phyloP scores from a whole-genome alignment of 2,797 vertebrate species.

The Schizopygopsis malacanthus region DNA sequence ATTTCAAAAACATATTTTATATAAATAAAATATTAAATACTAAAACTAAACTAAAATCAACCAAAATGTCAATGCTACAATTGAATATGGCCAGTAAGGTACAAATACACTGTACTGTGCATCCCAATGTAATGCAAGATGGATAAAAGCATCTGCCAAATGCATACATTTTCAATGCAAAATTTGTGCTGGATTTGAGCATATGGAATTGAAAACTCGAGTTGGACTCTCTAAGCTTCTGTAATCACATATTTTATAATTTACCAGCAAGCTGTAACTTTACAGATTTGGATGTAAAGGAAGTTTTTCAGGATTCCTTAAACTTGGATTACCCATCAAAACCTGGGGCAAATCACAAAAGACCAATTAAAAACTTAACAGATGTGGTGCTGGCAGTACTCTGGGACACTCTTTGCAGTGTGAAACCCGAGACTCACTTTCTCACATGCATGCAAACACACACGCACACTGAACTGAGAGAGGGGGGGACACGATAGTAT shows the following conservation, averaged over 20 bases:
- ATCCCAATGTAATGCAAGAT: neutral
- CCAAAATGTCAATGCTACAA: neutral
- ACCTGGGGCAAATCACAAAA: constrained; percentile 12
- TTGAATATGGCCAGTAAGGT: neutral
- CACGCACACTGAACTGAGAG: neutral
- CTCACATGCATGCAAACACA: constrained; percentile 36
- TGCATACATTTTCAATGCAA: neutral
- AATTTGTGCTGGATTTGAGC: neutral
- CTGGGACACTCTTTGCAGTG: constrained; percentile 22
- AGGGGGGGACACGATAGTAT: neutral
- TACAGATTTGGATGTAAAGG: neutral
- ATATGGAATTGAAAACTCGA: neutral
- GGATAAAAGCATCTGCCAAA: neutral
- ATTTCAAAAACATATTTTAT: too few relatives aligned
- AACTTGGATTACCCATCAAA: constrained; percentile 30
- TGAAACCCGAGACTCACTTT: constrained; percentile 47
- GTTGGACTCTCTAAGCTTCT: neutral
- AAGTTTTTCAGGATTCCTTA: constrained; percentile 10
- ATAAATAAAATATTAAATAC: too few relatives aligned
- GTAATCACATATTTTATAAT: neutral
- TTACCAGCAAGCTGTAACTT: neutral
- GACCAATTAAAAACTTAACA: constrained; percentile 32
- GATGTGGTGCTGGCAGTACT: constrained; percentile 29
- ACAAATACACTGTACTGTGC: neutral
- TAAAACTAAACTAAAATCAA: neutral